phyloP scores from a whole-genome alignment of 2,797 vertebrate species.

The Phoeniculus purpureus region DNA sequence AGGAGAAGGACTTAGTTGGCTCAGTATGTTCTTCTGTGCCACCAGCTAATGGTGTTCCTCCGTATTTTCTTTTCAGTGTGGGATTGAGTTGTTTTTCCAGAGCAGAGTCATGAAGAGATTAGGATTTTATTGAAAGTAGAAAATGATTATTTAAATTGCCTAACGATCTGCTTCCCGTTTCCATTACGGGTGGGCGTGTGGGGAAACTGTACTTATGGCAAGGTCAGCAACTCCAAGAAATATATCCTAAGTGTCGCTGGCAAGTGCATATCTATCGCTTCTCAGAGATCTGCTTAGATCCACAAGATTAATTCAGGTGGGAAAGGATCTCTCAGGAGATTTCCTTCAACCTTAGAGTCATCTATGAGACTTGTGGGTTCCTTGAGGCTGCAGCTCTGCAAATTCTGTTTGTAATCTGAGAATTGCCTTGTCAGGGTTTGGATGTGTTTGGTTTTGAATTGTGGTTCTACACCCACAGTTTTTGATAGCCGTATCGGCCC shows the following conservation, averaged over 20 bases:
- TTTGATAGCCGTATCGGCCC: background rate
- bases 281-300: background rate
- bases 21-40: background rate
- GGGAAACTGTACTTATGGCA: background rate
- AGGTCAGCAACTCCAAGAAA: background rate
- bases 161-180: background rate
- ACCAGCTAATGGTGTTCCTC: background rate
- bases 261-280: background rate
- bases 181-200: background rate
- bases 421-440: background rate
- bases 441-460: background rate
- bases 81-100: background rate
- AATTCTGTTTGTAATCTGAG: background rate
- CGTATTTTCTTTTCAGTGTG: background rate
- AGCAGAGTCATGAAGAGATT: background rate
- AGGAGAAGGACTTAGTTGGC: background rate
- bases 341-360: background rate
- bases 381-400: background rate
- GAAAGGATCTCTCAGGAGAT: background rate
- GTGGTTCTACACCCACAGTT: background rate
- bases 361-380: background rate
- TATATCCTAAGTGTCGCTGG: background rate
- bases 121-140: background rate
- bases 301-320: background rate
- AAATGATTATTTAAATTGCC: background rate